phyloP scores from a whole-genome alignment of 2,113 vertebrate genomes.

The Thoracochromis brauschi region DNA sequence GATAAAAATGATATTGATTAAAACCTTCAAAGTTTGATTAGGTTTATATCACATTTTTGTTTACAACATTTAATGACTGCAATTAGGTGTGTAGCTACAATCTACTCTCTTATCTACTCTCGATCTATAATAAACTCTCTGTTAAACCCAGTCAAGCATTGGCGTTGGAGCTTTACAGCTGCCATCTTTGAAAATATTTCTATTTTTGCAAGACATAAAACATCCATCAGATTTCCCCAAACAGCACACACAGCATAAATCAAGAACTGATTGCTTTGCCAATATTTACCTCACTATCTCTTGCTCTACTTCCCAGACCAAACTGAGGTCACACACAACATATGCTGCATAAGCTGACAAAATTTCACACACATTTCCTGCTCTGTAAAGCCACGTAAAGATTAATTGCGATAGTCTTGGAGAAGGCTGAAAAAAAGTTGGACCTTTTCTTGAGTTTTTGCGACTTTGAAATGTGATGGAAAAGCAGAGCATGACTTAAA shows the following conservation, averaged over 20 bases:
- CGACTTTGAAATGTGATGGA: not conserved
- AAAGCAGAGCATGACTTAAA: not conserved
- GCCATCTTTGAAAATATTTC: not conserved
- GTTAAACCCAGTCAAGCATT: not conserved
- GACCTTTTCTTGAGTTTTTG: not conserved
- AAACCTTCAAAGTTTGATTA: not conserved
- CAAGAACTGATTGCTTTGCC: not conserved
- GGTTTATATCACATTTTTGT: not conserved
- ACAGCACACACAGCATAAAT: slow-evolving; percentile 16
- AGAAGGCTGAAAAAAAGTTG: not conserved
- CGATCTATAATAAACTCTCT: not conserved
- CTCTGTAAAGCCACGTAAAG: not conserved
- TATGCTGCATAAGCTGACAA: not conserved
- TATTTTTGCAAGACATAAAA: not conserved
- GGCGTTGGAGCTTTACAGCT: not conserved
- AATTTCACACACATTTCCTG: not conserved
- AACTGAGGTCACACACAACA: not conserved
- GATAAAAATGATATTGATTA: not conserved
- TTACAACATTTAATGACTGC: not conserved
- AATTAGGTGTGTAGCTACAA: not conserved
- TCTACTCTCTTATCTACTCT: not conserved
- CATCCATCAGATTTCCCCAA: slow-evolving; percentile 9
- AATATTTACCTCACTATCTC: slow-evolving; percentile 38
- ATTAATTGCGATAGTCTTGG: not conserved
- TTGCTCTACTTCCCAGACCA: slow-evolving; percentile 4